Evolutionary conservation across 2,113 vertebrate genomes (phyloP), one percentile per base, ranked within the genome.

Genomic region (Leiothrix lutea): DNA sequence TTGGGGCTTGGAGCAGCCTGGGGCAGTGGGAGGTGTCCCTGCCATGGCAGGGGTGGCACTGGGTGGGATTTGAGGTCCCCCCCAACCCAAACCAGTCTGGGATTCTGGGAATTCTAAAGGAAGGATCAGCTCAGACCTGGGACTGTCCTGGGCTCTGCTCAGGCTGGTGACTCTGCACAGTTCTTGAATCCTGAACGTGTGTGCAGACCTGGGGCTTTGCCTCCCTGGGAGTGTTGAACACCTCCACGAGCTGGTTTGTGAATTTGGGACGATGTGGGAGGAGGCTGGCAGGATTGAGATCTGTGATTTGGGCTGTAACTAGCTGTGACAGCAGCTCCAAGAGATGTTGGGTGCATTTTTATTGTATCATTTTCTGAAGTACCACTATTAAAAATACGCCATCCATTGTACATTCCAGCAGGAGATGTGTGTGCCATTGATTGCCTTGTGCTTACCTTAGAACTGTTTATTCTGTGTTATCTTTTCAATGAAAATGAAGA

Each of bases 31-130:
- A 72, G 35, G 50, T 9, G 73, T 54, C 64, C 47, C 74, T 62
- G 44, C 77, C 51, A 29, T 6, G 33, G 50, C 22, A 16, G 36
- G 66, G 44, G 1, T n/a, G 69, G n/a, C 1, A 4, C 4, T 10
- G 40, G 53, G 0, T 0, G n/a, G 3, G 4, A 0, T 54, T 11
- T 7, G 0, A 9, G 0, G 9, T 40, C 29, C n/a, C 4, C 19
- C 5, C 33, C 4, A 14, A 11, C 7, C 4, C 79, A 82, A 42
- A 69, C 4, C 14, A 23, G 1, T 7, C 28, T 25, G 45, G 1
- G 17, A 29, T 38, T 71, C 35, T 80, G 74, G 1, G 22, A 19
- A 19, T 57, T 35, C 24, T 26, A 18, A 26, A 31, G 75, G 62
- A 18, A 64, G 29, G 44, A 26, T 8, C 9, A 7, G 19, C 40